Conservation (phyloP, 1,140 invertebrate genomes). For the Psix sp. region DNA sequence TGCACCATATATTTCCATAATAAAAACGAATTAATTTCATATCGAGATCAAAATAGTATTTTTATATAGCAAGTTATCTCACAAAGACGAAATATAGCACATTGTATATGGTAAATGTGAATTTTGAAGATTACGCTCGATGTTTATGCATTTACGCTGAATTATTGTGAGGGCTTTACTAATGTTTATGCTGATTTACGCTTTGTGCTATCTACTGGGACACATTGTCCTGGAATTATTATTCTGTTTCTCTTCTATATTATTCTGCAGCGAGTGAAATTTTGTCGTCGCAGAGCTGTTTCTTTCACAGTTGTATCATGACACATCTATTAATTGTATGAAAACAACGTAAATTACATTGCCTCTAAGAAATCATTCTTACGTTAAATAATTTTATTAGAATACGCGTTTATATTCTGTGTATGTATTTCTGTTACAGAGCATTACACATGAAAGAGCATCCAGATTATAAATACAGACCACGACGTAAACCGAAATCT, state of each 20-base stretch:
- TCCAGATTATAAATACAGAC: slow-evolving; percentile 96
- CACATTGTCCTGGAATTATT: slow-evolving; percentile 76
- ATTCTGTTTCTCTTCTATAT: slow-evolving; percentile 68
- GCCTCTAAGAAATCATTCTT: too few relatives aligned
- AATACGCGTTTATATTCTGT: not conserved
- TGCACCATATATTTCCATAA: too few relatives aligned
- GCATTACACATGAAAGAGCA: slow-evolving; percentile 98
- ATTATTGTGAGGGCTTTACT: slow-evolving; percentile 75
- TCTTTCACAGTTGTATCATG: slow-evolving; percentile 35
- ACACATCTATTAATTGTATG: slow-evolving; percentile 48
- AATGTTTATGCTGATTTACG: slow-evolving; percentile 78
- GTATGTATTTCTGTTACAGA: slow-evolving; percentile 26
- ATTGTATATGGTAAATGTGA: slow-evolving; percentile 70
- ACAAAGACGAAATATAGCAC: slow-evolving; percentile 63
- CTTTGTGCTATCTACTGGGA: slow-evolving; percentile 76
- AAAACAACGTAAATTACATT: not conserved
- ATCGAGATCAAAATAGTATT: slow-evolving; percentile 61
- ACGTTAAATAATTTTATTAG: not conserved
- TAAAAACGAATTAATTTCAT: too few relatives aligned
- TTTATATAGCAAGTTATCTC: slow-evolving; percentile 44
- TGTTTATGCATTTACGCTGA: slow-evolving; percentile 76
- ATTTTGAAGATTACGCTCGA: slow-evolving; percentile 73
- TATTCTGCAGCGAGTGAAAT: slow-evolving; percentile 54
- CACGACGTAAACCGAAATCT: slow-evolving; percentile 91
- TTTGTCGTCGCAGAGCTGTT: slow-evolving; percentile 46